Evolutionary conservation across 2,113 vertebrate species (phyloP).

Genomic region (Neopipo cinnamomea): DNA sequence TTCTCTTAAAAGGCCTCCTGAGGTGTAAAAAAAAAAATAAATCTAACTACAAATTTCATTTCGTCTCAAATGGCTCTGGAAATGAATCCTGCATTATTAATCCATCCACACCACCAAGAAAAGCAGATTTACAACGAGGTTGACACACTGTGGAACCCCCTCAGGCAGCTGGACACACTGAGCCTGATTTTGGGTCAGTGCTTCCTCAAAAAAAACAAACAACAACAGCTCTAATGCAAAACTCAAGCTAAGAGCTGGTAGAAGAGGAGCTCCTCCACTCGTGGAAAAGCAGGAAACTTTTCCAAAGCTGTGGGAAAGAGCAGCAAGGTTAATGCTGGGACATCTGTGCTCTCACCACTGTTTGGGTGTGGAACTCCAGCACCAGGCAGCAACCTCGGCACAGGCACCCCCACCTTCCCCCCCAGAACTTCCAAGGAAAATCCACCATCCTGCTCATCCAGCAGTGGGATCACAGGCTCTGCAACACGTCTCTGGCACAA

Average conservation of each 20-base stretch:
- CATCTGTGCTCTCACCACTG: neutral
- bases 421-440: neutral
- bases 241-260: neutral
- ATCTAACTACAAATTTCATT: neutral
- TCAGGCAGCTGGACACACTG: neutral
- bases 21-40: neutral
- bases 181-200: neutral
- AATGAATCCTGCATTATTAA: neutral
- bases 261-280: neutral
- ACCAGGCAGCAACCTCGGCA: slow-evolving; percentile 34
- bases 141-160: neutral
- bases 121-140: neutral
- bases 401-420: neutral
- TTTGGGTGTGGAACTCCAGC: neutral
- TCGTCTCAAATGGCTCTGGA: neutral
- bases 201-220: neutral
- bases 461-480: neutral
- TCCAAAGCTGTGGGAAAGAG: neutral
- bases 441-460: neutral
- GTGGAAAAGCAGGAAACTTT: neutral
- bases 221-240: neutral
- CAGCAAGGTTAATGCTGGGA: neutral
- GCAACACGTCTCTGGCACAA: neutral
- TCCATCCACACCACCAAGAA: neutral
- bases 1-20: neutral